A percentile compares a stretch with the other conserved stretches of the same genome.
These are phyloP conservation scores for Pegea sp. DNA, from an alignment of 23 tunicate species.

Conservation along the genomic window DNA sequence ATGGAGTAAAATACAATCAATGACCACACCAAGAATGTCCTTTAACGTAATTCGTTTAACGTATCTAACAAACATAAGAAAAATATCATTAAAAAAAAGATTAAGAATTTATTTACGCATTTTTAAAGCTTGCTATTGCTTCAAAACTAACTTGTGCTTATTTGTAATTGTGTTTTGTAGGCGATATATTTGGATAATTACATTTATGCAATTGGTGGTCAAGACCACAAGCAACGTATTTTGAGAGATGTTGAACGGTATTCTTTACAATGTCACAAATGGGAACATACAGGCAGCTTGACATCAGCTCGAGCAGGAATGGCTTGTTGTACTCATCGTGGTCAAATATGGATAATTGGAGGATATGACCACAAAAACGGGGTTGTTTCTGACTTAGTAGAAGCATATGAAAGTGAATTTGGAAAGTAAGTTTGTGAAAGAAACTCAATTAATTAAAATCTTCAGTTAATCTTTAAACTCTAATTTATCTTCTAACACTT, in stretches of 20 bases:
- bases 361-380: constrained; percentile 62
- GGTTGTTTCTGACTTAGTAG: constrained; percentile 43
- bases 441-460: no score
- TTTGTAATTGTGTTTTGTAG: constrained; percentile 7
- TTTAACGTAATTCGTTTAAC: constrained; percentile 30
- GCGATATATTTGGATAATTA: constrained; percentile 33
- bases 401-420: constrained; percentile 35
- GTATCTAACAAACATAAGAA: no score
- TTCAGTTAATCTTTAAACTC: no score
- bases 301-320: constrained; percentile 49
- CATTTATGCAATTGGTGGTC: constrained; percentile 86
- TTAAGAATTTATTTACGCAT: neutral
- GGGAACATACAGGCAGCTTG: constrained; percentile 57
- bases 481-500: no score
- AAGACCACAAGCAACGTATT: constrained; percentile 78
- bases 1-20: constrained; percentile 58
- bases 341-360: constrained; percentile 47
- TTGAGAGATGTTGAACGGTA: constrained; percentile 62
- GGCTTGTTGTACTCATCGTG: constrained; percentile 24
- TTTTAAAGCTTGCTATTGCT: neutral
- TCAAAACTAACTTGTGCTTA: neutral
- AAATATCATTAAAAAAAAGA: neutral
- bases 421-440: constrained; percentile 48
- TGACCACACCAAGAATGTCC: constrained; percentile 81
- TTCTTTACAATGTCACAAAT: constrained; percentile 15